phyloP scores from a whole-genome alignment of 1,140 invertebrate species.

The Amyelois transitella region DNA sequence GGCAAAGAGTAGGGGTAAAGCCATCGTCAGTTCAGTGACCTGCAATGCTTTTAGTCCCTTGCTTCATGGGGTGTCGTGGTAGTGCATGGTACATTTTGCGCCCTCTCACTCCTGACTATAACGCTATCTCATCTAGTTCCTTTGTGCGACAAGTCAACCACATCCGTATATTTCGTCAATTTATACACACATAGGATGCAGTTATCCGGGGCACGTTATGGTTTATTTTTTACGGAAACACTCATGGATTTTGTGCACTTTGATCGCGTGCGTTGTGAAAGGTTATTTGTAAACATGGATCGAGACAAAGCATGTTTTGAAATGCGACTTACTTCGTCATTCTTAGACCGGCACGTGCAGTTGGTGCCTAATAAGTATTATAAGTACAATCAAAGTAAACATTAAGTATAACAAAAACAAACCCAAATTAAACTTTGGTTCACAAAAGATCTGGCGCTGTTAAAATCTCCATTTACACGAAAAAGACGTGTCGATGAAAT shows the following conservation, averaged over 20 bases:
- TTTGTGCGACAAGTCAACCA: conserved; percentile 18
- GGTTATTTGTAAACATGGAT: conserved; percentile 45
- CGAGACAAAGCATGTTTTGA: conserved; percentile 48
- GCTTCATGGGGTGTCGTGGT: conserved; percentile 47
- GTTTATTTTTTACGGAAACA: conserved; percentile 15
- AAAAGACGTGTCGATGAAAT: too few relatives aligned
- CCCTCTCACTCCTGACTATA: conserved; percentile 28
- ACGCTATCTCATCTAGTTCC: conserved; percentile 25
- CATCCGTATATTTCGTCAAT: conserved; percentile 5
- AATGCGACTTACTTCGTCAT: conserved; percentile 11
- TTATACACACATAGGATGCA: not conserved
- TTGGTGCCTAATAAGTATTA: not conserved
- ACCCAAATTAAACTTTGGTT: too few relatives aligned
- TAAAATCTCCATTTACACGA: too few relatives aligned
- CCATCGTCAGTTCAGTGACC: conserved; percentile 50
- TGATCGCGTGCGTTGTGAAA: conserved; percentile 17
- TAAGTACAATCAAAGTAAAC: too few relatives aligned
- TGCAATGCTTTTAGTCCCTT: conserved; percentile 46
- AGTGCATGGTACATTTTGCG: conserved; percentile 23
- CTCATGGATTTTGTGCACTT: conserved; percentile 7
- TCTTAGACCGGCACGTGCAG: not conserved
- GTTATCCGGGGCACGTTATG: not conserved
- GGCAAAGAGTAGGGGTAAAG: conserved; percentile 19
- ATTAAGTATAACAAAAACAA: too few relatives aligned
- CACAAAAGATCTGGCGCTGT: too few relatives aligned